Evolutionary conservation across 2,113 vertebrate genomes (phyloP), one percentile per base, ranked within the genome.

Genomic region (Ifrita kowaldi): DNA sequence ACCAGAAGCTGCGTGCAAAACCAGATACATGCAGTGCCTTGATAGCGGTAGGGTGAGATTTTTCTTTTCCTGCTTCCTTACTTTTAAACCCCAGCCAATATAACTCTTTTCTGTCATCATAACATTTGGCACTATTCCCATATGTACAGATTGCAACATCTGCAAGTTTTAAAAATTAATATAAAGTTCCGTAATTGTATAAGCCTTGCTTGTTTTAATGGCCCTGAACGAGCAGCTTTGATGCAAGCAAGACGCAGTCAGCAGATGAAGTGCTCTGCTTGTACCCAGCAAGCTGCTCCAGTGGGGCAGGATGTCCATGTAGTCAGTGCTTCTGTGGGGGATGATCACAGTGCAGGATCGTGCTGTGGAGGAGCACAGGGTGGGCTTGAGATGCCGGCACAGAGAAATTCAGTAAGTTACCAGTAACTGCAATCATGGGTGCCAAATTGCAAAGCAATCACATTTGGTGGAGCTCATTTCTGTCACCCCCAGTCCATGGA

Each of bases 111-210:
- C 64, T 92, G 30, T 68, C 83, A 71, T 39, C 3, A 1, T 74
- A 90, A 68, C 71, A 78, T 90, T 92, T 92, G 90, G 80, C 28
- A 1, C 67, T 71, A 30, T 81, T 95, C 91, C 73, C 69, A 15
- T 41, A 32, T 21, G 69, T 71, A 68, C 71, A 96, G 85, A 90
- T 39, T 84, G 83, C 73, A 92, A 92, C 79, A 94, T 95, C 89
- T 96, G 90, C 76, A 90, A 84, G 82, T 73, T 96, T 95, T 68
- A 97, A 96, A 96, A 95, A 92, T 95, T 75, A 88, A 90, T 96
- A 81, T 46, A 16, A 93, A 94, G 69, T 82, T 94, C 76, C 0
- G 0, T 90, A 68, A 81, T 78, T 88, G 52, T 49, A 50, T 86
- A 69, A 74, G 56, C 65, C 82, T 70, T 67, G 56, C 23, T 94